These are phyloP conservation scores for Deilephila elpenor DNA, from an alignment of 2,888 invertebrate genomes.

Conservation along the genomic window DNA sequence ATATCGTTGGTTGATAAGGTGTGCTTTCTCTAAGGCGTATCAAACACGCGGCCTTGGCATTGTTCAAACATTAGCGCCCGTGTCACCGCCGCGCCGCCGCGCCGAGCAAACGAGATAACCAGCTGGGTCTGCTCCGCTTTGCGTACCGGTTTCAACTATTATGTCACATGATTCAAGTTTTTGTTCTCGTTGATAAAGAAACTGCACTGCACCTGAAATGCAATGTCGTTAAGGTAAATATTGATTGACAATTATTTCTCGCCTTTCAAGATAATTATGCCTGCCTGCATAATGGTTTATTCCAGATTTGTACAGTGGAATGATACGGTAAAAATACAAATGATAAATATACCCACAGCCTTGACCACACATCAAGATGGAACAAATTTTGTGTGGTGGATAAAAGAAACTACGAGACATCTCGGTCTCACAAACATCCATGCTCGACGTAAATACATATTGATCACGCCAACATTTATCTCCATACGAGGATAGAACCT, in stretches of 20 bases:
- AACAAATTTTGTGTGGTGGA: too few relatives aligned
- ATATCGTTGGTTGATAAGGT: background rate
- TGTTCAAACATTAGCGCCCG: slow-evolving; percentile 20
- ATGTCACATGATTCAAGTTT: background rate
- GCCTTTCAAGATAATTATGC: background rate
- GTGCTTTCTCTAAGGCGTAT: slow-evolving; percentile 17
- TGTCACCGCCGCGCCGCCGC: background rate
- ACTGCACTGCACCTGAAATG: too few relatives aligned
- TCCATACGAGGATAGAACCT: too few relatives aligned
- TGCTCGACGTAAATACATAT: too few relatives aligned
- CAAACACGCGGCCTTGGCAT: slow-evolving; percentile 20
- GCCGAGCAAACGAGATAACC: slow-evolving; percentile 18
- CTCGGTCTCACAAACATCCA: too few relatives aligned
- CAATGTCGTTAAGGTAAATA: background rate
- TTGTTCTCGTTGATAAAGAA: too few relatives aligned
- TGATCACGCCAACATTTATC: too few relatives aligned
- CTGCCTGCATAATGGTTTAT: background rate
- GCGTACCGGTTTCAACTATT: background rate
- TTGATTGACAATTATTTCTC: background rate
- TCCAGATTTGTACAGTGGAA: background rate
- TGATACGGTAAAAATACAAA: too few relatives aligned
- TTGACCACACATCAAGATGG: too few relatives aligned
- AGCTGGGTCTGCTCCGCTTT: background rate
- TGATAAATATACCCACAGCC: too few relatives aligned
- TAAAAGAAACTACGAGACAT: too few relatives aligned